A percentile compares a stretch with the other conserved stretches of the same genome.
Conservation (phyloP, 2,113 vertebrate genomes). For the Phylloscopus whistleri region DNA sequence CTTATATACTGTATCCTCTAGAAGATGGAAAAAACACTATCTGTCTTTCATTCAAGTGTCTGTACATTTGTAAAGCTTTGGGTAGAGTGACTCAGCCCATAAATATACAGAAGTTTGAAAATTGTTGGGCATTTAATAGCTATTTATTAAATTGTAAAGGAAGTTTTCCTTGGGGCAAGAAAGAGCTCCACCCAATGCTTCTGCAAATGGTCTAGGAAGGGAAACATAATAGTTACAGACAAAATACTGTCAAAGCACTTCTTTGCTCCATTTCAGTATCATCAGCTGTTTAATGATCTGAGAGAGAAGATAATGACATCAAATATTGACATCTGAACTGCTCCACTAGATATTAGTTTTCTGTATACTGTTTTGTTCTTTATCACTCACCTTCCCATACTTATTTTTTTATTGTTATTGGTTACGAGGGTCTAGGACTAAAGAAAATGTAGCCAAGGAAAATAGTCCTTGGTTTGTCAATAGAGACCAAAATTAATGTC, state of each 20-base stretch:
- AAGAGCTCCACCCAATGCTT: not conserved
- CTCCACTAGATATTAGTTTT: conserved; percentile 45
- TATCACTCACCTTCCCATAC: not conserved
- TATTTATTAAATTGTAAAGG: conserved; percentile 1
- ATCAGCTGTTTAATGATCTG: conserved; percentile 62
- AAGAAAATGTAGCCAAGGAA: conserved; percentile 19
- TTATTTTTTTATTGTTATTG: conserved; percentile 13
- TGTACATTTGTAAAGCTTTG: not conserved
- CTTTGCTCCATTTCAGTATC: conserved; percentile 26
- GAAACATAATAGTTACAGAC: conserved; percentile 8
- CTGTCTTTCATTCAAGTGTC: not conserved
- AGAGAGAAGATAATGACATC: conserved; percentile 43
- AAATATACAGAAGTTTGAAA: not conserved
- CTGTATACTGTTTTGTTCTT: conserved; percentile 24
- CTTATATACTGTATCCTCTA: not conserved
- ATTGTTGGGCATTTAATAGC: not conserved
- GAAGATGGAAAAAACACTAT: not conserved
- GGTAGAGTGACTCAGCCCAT: not conserved
- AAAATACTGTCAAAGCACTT: conserved; percentile 44
- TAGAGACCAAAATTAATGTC: not conserved
- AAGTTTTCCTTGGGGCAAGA: conserved; percentile 1
- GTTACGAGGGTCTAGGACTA: not conserved
- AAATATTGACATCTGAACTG: conserved; percentile 56
- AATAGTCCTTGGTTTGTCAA: not conserved
- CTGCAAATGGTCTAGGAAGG: conserved; percentile 14